phyloP scores from a whole-genome alignment of 1,140 invertebrate genomes.

The Drosophila novamexicana region DNA sequence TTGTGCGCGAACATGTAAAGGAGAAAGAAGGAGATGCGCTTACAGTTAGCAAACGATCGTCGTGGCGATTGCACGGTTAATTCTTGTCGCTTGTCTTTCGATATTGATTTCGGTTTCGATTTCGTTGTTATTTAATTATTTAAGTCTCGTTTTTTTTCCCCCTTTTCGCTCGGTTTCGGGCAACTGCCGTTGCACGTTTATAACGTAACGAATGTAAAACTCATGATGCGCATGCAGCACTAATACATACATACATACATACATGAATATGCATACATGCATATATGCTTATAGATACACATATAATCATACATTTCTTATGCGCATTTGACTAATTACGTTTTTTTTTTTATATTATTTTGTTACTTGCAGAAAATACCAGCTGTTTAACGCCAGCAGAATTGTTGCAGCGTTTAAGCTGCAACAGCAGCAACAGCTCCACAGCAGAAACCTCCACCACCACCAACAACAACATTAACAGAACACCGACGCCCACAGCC shows the following conservation, averaged over 20 bases:
- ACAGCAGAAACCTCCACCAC: conserved; percentile 36
- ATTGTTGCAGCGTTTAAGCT: conserved; percentile 65
- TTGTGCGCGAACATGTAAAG: background rate
- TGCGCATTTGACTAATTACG: conserved; percentile 27
- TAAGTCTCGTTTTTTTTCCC: background rate
- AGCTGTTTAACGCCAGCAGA: conserved; percentile 54
- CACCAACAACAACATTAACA: conserved; percentile 27
- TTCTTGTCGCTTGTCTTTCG: conserved; percentile 5
- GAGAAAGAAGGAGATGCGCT: conserved; percentile 25
- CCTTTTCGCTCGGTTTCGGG: background rate
- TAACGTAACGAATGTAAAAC: conserved; percentile 3
- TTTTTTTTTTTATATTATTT: background rate
- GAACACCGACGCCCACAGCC: conserved; percentile 13
- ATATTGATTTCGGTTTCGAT: conserved; percentile 7
- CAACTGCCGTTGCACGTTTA: background rate
- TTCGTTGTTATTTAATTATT: conserved; percentile 22
- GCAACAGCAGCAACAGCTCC: conserved; percentile 39
- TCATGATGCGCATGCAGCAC: background rate
- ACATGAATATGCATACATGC: background rate
- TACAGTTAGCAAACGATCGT: conserved; percentile 45
- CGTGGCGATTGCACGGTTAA: conserved; percentile 32
- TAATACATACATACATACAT: background rate
- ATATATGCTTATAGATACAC: background rate
- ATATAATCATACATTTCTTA: background rate
- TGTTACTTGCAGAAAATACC: conserved; percentile 61